These are phyloP conservation scores for Lanius ludovicianus DNA, from an alignment of 2,113 vertebrate genomes.

Conservation along the genomic window DNA sequence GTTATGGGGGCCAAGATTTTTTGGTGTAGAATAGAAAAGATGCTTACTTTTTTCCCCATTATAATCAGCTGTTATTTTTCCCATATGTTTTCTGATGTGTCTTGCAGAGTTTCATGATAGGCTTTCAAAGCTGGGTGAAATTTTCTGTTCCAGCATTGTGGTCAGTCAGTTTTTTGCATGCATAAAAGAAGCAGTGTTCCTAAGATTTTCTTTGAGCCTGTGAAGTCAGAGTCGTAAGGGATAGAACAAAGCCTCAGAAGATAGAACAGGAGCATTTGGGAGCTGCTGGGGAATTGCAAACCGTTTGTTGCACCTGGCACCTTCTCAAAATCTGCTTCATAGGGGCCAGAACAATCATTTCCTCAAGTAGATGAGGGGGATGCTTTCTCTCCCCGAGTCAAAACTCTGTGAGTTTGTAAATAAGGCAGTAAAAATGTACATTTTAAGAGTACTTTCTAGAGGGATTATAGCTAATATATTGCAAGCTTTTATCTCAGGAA, in stretches of 20 bases:
- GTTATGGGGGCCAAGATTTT: neutral
- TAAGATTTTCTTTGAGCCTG: neutral
- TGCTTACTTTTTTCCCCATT: neutral
- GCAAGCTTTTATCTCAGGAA: neutral
- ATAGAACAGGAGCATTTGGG: neutral
- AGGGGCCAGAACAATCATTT: neutral
- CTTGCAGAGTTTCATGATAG: neutral
- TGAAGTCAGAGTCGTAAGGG: neutral
- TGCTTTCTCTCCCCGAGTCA: neutral
- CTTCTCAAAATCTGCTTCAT: neutral
- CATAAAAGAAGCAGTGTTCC: neutral
- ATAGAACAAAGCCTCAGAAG: neutral
- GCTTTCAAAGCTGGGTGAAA: neutral
- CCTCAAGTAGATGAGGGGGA: neutral
- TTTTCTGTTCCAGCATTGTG: neutral
- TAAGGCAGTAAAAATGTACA: neutral
- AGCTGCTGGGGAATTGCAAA: neutral
- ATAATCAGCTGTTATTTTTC: neutral
- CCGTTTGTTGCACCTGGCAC: neutral
- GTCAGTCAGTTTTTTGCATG: neutral
- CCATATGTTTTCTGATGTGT: neutral
- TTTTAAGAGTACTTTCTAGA: neutral
- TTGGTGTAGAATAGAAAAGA: neutral
- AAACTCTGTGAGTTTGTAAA: neutral
- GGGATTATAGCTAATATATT: neutral